These are phyloP conservation scores for Alligator mississippiensis DNA, from an alignment of 2,113 vertebrate genomes.

Conservation along the genomic window DNA sequence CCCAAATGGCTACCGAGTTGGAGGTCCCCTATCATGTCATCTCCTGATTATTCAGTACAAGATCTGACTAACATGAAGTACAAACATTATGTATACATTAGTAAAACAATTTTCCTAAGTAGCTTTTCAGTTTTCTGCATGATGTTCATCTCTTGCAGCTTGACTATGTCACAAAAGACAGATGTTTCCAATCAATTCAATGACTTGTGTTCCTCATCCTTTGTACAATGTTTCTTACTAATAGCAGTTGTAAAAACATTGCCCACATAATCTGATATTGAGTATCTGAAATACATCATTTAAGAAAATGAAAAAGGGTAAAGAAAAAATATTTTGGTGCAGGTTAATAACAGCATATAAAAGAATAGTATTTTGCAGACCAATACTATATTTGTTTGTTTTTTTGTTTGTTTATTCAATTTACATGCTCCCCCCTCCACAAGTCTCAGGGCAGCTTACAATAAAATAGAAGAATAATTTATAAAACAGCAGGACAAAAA, in stretches of 20 bases:
- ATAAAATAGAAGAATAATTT: too few species aligned
- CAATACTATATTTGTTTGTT: too few species aligned
- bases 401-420: too few species aligned
- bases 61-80: neutral
- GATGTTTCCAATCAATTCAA: neutral
- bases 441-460: too few species aligned
- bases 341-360: neutral
- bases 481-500: too few species aligned
- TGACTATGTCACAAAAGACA: neutral
- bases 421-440: too few species aligned
- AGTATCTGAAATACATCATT: neutral
- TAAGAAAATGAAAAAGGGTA: neutral
- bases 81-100: neutral
- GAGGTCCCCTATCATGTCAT: too few species aligned
- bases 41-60: neutral
- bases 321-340: neutral
- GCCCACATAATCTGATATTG: neutral
- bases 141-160: neutral
- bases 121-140: neutral
- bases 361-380: neutral
- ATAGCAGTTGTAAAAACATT: neutral
- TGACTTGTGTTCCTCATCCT: too few species aligned
- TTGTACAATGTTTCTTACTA: neutral
- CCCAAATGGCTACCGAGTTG: too few species aligned
- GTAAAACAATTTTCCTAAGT: neutral